These are phyloP conservation scores for Acrobasis consociella DNA, from an alignment of 2,888 invertebrate genomes.

Conservation along the genomic window DNA sequence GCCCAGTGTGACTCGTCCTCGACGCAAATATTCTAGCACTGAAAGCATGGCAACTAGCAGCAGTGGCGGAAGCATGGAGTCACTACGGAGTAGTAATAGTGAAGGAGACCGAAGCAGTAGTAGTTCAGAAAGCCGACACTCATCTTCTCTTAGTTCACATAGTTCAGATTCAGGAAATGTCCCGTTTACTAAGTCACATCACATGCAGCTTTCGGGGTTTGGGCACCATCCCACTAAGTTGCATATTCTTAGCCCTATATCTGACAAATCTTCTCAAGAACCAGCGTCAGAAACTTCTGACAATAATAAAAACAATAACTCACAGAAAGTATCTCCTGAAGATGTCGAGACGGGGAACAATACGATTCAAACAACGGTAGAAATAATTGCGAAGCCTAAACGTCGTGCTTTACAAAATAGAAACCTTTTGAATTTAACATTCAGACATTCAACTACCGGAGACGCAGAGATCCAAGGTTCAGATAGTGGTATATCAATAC, in stretches of 20 bases:
- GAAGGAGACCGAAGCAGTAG: slow-evolving; percentile 93
- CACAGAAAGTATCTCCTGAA: slow-evolving; percentile 89
- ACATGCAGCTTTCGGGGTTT: slow-evolving; percentile 86
- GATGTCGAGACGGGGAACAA: slow-evolving; percentile 75
- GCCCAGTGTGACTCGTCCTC: slow-evolving; percentile 76
- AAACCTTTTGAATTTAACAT: slow-evolving; percentile 86
- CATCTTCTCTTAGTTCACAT: slow-evolving; percentile 92
- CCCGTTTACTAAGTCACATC: slow-evolving; percentile 82
- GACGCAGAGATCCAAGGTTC: slow-evolving; percentile 92
- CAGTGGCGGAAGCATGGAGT: slow-evolving; percentile 94
- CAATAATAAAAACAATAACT: slow-evolving; percentile 90
- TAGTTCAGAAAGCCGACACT: slow-evolving; percentile 92
- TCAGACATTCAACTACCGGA: slow-evolving; percentile 84
- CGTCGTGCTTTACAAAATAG: slow-evolving; percentile 89
- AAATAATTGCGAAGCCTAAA: slow-evolving; percentile 82
- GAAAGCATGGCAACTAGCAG: slow-evolving; percentile 95
- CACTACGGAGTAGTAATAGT: slow-evolving; percentile 92
- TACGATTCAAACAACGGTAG: slow-evolving; percentile 73
- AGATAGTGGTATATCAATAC: slow-evolving; percentile 94
- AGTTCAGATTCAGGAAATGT: slow-evolving; percentile 91
- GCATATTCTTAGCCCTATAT: slow-evolving; percentile 94
- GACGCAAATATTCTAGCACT: slow-evolving; percentile 88
- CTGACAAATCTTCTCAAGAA: slow-evolving; percentile 94
- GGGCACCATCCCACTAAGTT: slow-evolving; percentile 89
- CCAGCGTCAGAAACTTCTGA: slow-evolving; percentile 92